A percentile compares a stretch with the other conserved stretches of the same genome.
Conservation (phyloP, 2,888 invertebrate genomes). For the Abscondita cerata region DNA sequence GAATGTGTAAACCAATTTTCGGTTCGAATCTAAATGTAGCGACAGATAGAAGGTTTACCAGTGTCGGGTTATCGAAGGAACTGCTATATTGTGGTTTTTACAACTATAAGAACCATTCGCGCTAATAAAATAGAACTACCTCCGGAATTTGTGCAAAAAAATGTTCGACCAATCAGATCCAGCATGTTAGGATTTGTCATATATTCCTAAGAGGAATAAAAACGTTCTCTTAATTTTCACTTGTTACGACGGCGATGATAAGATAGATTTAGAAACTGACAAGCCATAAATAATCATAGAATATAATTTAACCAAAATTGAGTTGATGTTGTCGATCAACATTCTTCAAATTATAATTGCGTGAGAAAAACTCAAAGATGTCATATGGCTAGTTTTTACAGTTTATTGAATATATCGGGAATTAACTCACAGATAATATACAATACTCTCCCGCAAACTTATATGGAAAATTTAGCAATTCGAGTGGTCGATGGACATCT, state of each 20-base stretch:
- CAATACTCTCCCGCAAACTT: not conserved
- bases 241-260: not conserved
- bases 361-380: not conserved
- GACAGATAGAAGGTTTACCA: not conserved
- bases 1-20: not conserved
- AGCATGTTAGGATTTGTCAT: constrained; percentile 2
- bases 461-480: constrained; percentile 7
- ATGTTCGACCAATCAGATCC: not conserved
- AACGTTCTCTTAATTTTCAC: not conserved
- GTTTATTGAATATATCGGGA: not conserved
- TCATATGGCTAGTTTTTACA: not conserved
- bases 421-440: not conserved
- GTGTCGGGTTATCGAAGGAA: not conserved
- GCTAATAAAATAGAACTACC: not conserved
- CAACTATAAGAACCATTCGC: too few relatives aligned
- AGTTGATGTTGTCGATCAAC: not conserved
- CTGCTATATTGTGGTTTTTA: too few relatives aligned
- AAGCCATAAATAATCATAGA: not conserved
- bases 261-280: not conserved
- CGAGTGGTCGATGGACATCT: not conserved
- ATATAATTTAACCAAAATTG: not conserved
- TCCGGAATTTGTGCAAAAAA: not conserved
- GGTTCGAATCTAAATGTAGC: not conserved
- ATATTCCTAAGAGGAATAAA: not conserved
- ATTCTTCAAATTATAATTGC: not conserved